Conservation (phyloP, 35 echinoderm and acorn worm genomes). For the Ophioderma brevispina region DNA sequence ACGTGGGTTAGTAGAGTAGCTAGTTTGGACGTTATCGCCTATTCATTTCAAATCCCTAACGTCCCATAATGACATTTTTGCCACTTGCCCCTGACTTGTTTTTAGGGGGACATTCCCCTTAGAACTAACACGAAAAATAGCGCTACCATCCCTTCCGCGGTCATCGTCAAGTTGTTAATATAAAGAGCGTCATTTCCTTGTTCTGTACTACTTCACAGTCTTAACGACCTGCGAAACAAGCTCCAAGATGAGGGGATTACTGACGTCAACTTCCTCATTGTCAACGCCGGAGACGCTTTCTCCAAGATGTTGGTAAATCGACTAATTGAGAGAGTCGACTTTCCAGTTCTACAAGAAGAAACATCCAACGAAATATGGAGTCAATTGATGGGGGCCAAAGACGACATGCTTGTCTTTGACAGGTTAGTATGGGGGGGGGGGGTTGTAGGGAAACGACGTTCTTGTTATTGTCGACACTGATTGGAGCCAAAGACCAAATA, state of each 20-base stretch:
- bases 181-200: background rate
- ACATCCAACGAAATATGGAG: slow-evolving; percentile 29
- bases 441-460: too few relatives aligned
- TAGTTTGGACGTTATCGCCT: too few relatives aligned
- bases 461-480: too few relatives aligned
- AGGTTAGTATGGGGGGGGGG: too few relatives aligned
- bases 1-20: too few relatives aligned
- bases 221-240: slow-evolving; percentile 37
- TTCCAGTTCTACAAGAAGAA: slow-evolving; percentile 46
- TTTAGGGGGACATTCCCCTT: too few relatives aligned
- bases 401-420: slow-evolving; percentile 75
- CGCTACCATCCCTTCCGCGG: background rate
- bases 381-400: slow-evolving; percentile 43
- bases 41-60: too few relatives aligned
- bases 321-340: slow-evolving; percentile 3
- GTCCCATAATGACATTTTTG: too few relatives aligned
- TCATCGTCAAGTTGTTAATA: background rate
- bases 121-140: background rate
- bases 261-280: slow-evolving; percentile 50
- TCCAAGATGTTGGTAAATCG: background rate
- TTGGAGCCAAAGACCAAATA: too few relatives aligned
- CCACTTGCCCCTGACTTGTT: too few relatives aligned
- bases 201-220: background rate
- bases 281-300: slow-evolving; percentile 18
- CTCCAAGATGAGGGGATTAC: background rate